Percentiles rank a stretch among this genome's conserved stretches.
These are phyloP conservation scores for Microcebus ravelobensis DNA, from an alignment of 2,113 vertebrate genomes.

Conservation along the genomic window DNA sequence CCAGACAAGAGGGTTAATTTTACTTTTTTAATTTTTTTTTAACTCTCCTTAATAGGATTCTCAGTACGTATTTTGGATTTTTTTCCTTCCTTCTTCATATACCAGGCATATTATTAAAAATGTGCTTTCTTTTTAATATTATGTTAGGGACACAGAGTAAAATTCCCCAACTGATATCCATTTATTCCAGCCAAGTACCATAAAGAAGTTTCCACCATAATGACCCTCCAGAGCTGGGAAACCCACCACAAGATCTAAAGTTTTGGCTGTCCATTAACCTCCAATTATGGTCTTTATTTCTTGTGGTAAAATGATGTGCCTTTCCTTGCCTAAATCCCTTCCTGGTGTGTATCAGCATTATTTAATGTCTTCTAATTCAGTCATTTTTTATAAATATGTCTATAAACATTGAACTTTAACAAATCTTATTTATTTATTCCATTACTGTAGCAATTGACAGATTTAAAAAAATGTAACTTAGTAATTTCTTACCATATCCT, in stretches of 20 bases:
- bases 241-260: conserved; percentile 68
- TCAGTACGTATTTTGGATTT: conserved; percentile 40
- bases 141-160: neutral
- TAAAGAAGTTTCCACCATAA: conserved; percentile 36
- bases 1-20: conserved; percentile 10
- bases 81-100: conserved; percentile 38
- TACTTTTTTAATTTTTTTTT: neutral
- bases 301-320: conserved; percentile 81
- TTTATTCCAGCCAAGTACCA: conserved; percentile 53
- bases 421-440: conserved; percentile 83
- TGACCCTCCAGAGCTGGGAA: conserved; percentile 53
- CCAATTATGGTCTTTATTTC: conserved; percentile 77
- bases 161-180: neutral
- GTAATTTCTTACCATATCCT: conserved; percentile 75
- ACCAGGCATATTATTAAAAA: conserved; percentile 55
- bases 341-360: conserved; percentile 60
- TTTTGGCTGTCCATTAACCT: conserved; percentile 61
- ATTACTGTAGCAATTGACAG: conserved; percentile 76
- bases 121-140: conserved; percentile 41
- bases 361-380: conserved; percentile 79
- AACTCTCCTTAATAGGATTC: conserved; percentile 31
- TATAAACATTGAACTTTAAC: conserved; percentile 81
- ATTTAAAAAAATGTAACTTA: conserved; percentile 82
- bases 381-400: conserved; percentile 81
- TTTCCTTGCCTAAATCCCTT: conserved; percentile 68